Evolutionary conservation across 2,888 invertebrate genomes (phyloP).

Genomic region (Saturnia pavonia): DNA sequence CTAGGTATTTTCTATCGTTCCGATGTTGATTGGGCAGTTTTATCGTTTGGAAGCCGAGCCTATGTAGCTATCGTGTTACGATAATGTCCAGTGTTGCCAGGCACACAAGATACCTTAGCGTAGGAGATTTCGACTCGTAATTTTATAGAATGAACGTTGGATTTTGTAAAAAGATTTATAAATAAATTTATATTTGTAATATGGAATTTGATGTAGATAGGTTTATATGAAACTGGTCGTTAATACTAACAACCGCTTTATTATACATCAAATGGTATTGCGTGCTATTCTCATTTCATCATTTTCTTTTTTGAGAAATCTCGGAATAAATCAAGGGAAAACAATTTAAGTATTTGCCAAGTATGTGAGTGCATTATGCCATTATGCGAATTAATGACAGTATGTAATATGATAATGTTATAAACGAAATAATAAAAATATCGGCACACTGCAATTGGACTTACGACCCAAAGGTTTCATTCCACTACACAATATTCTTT

Average conservation of each 20-base stretch:
- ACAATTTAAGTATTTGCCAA: background rate
- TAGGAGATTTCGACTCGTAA: slow-evolving; percentile 17
- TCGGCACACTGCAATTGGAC: too few species aligned
- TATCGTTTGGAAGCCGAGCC: slow-evolving; percentile 59
- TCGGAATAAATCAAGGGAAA: background rate
- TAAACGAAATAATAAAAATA: too few species aligned
- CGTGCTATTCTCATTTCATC: background rate
- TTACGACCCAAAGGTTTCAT: too few species aligned
- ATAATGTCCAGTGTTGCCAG: slow-evolving; percentile 52
- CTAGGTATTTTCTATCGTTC: slow-evolving; percentile 65
- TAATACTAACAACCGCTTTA: background rate
- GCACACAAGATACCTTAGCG: slow-evolving; percentile 28
- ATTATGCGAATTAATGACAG: background rate
- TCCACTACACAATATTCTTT: too few species aligned
- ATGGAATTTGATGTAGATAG: too few species aligned
- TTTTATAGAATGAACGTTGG: slow-evolving; percentile 12
- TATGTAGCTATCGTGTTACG: slow-evolving; percentile 65
- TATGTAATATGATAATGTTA: too few species aligned
- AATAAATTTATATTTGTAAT: background rate
- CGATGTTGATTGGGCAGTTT: slow-evolving; percentile 67
- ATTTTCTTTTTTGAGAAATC: too few species aligned
- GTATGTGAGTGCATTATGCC: background rate
- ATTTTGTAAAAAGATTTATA: background rate
- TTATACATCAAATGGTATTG: background rate
- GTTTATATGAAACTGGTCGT: too few species aligned